Evolutionary conservation across 2,888 invertebrate genomes (phyloP), one percentile per base, ranked within the genome.

Genomic region (Xanthia icteritia): DNA sequence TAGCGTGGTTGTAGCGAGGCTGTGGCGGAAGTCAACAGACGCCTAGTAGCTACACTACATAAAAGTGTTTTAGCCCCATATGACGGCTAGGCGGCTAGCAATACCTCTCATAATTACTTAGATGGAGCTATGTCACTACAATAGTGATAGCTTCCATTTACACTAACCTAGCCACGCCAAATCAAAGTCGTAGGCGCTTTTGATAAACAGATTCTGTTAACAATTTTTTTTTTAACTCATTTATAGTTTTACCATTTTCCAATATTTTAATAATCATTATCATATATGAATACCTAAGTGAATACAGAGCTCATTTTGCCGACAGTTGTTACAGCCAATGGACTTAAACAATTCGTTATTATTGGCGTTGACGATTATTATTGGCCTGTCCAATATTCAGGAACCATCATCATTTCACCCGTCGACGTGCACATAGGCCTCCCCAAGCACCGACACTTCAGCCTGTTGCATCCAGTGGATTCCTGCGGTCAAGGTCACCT

Each of bases 171-270:
- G 20, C 36, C 36, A 39, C 17, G 56, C 17, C 11, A 31, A 13
- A 60, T 39, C 2, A 56, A 60, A 79, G 3, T 17, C 1, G 45
- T 70, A 79, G 84, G 70, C 79, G 58, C 54, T 79, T 70, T 54
- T 58, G 64, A 20, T 15, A 64, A n/a, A 36, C 20, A 11, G 63
- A n/a, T 45, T n/a, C 9, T 42, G 27, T 13, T 23, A 61, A 17
- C 9, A 56, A 27, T 4, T 60, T 23, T 5, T 11, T 31, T 61
- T 76, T 39, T 27, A 2, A 31, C 6, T 3, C 6, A 17, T 15
- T 48, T 1, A 9, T 60, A 6, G 2, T 11, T 39, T 8, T 15
- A 36, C n/a, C 15, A 20, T 5, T 58, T 45, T 58, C 11, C 17
- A 73, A 42, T 42, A 17, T 73, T n/a, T 56, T 56, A 15, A n/a